Base-by-base conservation (phyloP, 2,113 vertebrate species). In the Passer montanus region DNA sequence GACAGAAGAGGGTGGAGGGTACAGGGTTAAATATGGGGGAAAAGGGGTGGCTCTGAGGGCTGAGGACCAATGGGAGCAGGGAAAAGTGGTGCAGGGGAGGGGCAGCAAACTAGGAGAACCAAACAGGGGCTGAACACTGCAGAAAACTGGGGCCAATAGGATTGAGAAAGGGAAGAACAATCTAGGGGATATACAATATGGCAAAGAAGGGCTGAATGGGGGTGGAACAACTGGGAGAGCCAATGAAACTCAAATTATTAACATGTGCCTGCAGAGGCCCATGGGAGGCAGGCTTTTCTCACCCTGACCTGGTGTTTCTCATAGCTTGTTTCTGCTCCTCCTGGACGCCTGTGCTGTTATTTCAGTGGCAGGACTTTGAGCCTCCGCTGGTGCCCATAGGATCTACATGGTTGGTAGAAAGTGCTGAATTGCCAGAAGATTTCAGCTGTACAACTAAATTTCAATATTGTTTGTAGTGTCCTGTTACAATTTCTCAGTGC, bases 311-410 rank as follows among this genome's bases (percentile, higher is more conserved):
- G 15, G 18, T 19, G 35, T 27, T 39, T 60, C 35, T 27, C 35
- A 35, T 37, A 26, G 12, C 24, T 19, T 60, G 59, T 39, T 60
- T 60, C 35, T 60, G 35, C 35, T 60, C 59, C 24, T 60, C 8
- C 2, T 1, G 17, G 11, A 4, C 18, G 37, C 17, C 8, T 7
- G 5, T 18, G 24, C 5, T 60, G 7, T 27, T 5, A 3, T 7
- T 37, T 37, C 7, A 37, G 24, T 37, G 16, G 58, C 35, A 27
- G 58, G 35, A 17, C 8, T 19, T 9, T 27, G 35, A 18, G 35
- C 59, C 11, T 18, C 11, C 11, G 13, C 35, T 39, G 24, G 11
- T 60, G 11, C 15, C 15, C 33, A 55, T 3, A 52, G 47, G 27
- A 12, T 35, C 39, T 43, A 9, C 0, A 0, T 15, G 24, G 79